These are phyloP conservation scores for Pseudochromis fuscus DNA, from an alignment of 2,797 vertebrate genomes.

Conservation along the genomic window DNA sequence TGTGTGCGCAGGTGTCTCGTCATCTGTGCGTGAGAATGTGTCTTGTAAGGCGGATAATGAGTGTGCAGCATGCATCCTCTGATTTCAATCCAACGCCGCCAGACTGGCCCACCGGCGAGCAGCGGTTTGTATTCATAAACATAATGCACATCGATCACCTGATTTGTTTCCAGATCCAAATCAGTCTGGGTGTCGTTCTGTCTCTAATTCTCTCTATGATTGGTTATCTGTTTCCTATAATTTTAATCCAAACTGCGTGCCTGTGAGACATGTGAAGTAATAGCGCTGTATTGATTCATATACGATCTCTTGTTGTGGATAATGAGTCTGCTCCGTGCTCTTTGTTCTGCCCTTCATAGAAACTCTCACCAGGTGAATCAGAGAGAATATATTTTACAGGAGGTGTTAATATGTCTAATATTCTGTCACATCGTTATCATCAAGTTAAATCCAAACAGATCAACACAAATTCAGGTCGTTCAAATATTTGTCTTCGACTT, in stretches of 20 bases:
- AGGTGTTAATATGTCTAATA: conserved; percentile 17
- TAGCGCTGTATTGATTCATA: conserved; percentile 62
- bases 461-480: background rate
- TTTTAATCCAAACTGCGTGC: conserved; percentile 55
- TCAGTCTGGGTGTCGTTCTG: conserved; percentile 53
- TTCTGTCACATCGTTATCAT: background rate
- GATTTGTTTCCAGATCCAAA: conserved; percentile 62
- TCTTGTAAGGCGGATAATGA: conserved; percentile 54
- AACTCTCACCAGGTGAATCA: background rate
- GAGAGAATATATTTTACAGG: background rate
- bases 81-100: conserved; percentile 44
- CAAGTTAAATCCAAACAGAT: background rate
- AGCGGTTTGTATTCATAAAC: conserved; percentile 68
- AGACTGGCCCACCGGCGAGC: conserved; percentile 9
- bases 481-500: background rate
- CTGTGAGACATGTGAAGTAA: conserved; percentile 49
- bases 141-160: conserved; percentile 67
- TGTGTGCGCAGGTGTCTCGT: conserved; percentile 15
- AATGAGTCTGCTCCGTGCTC: conserved; percentile 29
- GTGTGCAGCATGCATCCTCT: conserved; percentile 31
- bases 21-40: conserved; percentile 17
- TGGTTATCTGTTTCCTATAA: conserved; percentile 76
- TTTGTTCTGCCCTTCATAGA: background rate
- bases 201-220: conserved; percentile 66
- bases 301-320: conserved; percentile 25